Evolutionary conservation across 1,140 invertebrate species (phyloP), one percentile per base, ranked within the genome.

Genomic region (Phymorhynchus buccinoides): DNA sequence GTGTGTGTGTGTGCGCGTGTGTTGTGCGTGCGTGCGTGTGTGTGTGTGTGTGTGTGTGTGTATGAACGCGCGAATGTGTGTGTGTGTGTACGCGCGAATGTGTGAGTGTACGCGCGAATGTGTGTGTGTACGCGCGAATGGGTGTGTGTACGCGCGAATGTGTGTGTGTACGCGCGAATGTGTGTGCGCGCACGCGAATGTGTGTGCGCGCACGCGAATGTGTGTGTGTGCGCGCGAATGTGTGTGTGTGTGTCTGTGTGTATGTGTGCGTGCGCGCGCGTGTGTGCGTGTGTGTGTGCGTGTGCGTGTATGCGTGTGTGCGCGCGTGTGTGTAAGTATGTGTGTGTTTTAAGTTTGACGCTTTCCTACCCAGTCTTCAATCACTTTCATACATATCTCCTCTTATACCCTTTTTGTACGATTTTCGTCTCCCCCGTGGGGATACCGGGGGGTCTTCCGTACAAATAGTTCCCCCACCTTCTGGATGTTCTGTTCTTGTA

Each of bases 301-400:
- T 75, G 32, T 75, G 71, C 37, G 71, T 75, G 71, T 75, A 35
- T 75, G 71, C 37, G 71, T 75, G 71, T 75, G 71, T 75, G 71
- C 37, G 71, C 37, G 71, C 37, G 71, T 75, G 71, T 75, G 71
- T 75, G 71, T 75, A 35, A 37, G 71, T 75, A 27, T 75, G 32
- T 75, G 3, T 14, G 27, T 37, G 9, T 75, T 75, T 6, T 35
- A 9, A 12, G 37, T 75, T 6, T 75, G 14, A 48, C 18, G 7
- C 6, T 6, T 48, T 48, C 44, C 44, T 48, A 48, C 18, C 44
- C 18, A 9, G 7, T 48, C 44, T 48, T 48, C 44, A 6, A 48
- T 18, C 44, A 48, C 6, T n/a, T n/a, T n/a, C n/a, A n/a, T n/a
- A n/a, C n/a, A n/a, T n/a, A n/a, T n/a, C n/a, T n/a, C 9, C 12